Evolutionary conservation across 2,797 vertebrate species (phyloP).

Genomic region (Varecia variegata): DNA sequence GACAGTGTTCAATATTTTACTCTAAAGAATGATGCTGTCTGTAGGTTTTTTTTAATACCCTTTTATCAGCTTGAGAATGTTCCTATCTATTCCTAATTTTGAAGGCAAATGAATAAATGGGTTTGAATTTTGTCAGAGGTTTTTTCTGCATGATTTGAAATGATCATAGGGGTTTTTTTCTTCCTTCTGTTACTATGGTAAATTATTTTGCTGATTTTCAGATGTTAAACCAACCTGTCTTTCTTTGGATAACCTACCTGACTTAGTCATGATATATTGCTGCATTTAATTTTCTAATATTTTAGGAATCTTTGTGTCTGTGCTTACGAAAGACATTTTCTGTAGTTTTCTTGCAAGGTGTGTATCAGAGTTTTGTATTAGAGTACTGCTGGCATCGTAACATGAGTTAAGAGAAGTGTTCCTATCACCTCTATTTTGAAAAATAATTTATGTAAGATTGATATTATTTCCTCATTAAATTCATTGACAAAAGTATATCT

Average conservation of each 20-base stretch:
- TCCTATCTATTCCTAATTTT: not conserved
- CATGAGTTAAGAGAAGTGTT: not conserved
- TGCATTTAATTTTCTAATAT: not conserved
- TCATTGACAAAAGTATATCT: not conserved
- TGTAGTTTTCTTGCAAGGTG: not conserved
- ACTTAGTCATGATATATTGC: not conserved
- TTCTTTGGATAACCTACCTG: not conserved
- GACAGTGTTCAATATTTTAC: not conserved
- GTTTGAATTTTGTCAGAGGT: not conserved
- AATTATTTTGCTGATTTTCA: not conserved
- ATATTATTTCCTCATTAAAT: not conserved
- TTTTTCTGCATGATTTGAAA: not conserved
- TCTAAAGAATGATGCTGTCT: not conserved
- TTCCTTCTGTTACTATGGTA: not conserved
- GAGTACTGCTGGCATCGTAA: not conserved
- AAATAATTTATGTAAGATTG: not conserved
- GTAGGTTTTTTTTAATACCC: not conserved
- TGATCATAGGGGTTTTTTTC: not conserved
- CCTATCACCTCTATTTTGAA: not conserved
- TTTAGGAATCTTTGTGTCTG: not conserved
- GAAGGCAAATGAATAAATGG: not conserved
- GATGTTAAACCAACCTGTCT: not conserved
- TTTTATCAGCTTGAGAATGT: not conserved
- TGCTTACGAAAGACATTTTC: not conserved
- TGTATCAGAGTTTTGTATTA: not conserved